Evolutionary conservation across 2,797 vertebrate species (phyloP).

Genomic region (Acrossocheilus wenchowensis): DNA sequence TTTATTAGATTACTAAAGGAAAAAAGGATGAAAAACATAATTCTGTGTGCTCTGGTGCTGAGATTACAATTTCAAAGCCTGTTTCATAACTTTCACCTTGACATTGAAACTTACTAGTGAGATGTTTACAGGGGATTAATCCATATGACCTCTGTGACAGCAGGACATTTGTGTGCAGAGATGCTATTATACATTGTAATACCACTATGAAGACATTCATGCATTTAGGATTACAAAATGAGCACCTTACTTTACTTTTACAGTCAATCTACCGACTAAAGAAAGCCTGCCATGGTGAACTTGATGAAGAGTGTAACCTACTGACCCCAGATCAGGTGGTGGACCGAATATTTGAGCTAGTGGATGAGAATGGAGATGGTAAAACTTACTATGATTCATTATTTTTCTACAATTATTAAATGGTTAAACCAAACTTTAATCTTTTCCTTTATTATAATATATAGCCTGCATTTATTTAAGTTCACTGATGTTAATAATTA

Average conservation of each 20-base stretch:
- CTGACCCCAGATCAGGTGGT: slow-evolving; percentile 93
- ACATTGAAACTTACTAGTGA: neutral
- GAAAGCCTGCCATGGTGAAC: slow-evolving; percentile 85
- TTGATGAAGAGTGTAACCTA: slow-evolving; percentile 81
- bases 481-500: neutral
- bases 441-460: neutral
- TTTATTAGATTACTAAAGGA: neutral
- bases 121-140: slow-evolving; percentile 2
- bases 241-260: slow-evolving; percentile 45
- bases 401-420: neutral
- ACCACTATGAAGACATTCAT: neutral
- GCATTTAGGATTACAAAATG: neutral
- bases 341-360: slow-evolving; percentile 94
- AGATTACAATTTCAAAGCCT: neutral
- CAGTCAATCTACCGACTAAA: slow-evolving; percentile 95
- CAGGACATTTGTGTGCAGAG: neutral
- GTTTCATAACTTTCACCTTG: slow-evolving; percentile 1
- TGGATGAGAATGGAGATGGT: slow-evolving; percentile 97
- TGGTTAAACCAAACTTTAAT: neutral
- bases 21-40: neutral
- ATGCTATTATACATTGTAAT: neutral
- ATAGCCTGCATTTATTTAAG: neutral
- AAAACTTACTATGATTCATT: slow-evolving; percentile 52
- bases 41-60: neutral
- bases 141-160: neutral